phyloP scores from a whole-genome alignment of 2,797 vertebrate species.

The Sorex maritimensis region DNA sequence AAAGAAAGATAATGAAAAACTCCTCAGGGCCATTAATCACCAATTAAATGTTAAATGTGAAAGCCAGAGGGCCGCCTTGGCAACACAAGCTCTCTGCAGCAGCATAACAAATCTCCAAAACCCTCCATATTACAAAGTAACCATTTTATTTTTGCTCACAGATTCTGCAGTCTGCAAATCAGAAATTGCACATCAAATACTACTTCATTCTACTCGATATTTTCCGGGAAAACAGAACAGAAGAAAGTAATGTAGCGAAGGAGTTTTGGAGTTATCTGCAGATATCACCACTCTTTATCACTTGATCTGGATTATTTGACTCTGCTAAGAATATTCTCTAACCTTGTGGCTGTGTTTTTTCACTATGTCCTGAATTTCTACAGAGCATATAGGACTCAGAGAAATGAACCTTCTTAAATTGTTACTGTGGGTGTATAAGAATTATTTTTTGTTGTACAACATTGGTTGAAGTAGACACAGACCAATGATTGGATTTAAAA shows the following conservation, averaged over 20 bases:
- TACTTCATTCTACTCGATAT: background rate
- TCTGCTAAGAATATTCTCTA: background rate
- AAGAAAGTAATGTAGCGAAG: background rate
- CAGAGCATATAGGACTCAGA: background rate
- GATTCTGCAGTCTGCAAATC: background rate
- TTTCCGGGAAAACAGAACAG: background rate
- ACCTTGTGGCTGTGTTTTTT: background rate
- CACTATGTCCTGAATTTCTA: background rate
- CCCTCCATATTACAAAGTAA: background rate
- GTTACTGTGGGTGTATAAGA: background rate
- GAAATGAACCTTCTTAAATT: constrained; percentile 15
- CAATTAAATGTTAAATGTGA: background rate
- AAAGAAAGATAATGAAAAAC: constrained; percentile 45
- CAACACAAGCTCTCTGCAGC: background rate
- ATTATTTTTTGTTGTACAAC: background rate
- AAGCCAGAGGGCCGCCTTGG: background rate
- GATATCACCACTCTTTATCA: constrained; percentile 31
- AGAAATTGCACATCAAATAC: background rate
- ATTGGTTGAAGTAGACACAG: background rate
- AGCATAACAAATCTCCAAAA: background rate
- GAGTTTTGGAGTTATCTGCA: background rate
- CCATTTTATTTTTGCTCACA: constrained; percentile 5
- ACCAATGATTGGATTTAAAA: background rate
- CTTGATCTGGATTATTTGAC: background rate
- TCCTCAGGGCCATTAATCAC: constrained; percentile 19